Evolutionary conservation across 2,113 vertebrate genomes (phyloP).

Genomic region (Dasyprocta punctata): DNA sequence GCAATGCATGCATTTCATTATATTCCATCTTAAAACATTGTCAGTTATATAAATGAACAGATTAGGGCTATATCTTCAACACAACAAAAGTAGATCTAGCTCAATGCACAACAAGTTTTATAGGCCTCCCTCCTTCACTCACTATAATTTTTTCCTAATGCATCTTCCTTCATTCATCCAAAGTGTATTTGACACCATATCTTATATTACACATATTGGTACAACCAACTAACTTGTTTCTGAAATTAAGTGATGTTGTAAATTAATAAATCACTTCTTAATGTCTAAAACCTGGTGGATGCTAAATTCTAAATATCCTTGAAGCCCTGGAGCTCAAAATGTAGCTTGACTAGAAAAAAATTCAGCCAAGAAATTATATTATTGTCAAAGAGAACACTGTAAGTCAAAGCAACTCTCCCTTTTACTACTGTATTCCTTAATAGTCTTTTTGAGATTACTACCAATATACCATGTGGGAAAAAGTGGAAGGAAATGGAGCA

Average conservation of each 20-base stretch:
- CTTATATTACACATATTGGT: not conserved
- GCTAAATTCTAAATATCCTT: not conserved
- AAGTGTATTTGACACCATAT: not conserved
- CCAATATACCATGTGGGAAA: not conserved
- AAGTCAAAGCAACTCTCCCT: not conserved
- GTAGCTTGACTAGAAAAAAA: not conserved
- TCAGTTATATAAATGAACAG: not conserved
- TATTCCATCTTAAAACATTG: constrained; percentile 4
- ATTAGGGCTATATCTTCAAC: not conserved
- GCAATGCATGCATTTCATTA: not conserved
- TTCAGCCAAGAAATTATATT: not conserved
- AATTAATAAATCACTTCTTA: constrained; percentile 4
- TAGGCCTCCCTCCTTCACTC: not conserved
- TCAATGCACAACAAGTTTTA: not conserved
- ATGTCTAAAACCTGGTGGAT: not conserved
- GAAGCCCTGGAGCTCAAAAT: not conserved
- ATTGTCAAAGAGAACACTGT: not conserved
- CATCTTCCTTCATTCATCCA: not conserved
- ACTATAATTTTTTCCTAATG: not conserved
- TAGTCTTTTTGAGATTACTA: constrained; percentile 20
- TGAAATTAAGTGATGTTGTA: not conserved
- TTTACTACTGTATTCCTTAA: not conserved
- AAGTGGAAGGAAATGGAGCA: not conserved
- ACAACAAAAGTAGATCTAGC: not conserved
- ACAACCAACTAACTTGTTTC: not conserved